Percentiles rank a stretch among this genome's conserved stretches.
These are phyloP conservation scores for Podabrus alpinus DNA, from an alignment of 2,888 invertebrate species.

Conservation along the genomic window DNA sequence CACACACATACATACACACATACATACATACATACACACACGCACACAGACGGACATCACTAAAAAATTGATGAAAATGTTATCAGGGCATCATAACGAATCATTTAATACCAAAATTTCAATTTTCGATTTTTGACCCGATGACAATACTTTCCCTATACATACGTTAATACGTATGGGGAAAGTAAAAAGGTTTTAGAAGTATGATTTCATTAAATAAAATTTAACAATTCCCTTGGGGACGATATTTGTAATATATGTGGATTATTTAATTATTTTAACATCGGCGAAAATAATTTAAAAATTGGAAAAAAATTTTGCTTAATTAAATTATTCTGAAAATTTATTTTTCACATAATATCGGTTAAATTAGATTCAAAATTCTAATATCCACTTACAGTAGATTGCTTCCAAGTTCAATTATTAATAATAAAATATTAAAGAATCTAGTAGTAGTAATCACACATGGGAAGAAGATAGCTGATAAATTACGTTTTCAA, in stretches of 20 bases:
- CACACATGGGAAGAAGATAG: conserved; percentile 9
- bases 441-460: conserved; percentile 7
- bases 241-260: too few species aligned
- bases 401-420: conserved; percentile 1
- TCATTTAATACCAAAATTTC: too few species aligned
- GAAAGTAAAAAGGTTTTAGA: too few species aligned
- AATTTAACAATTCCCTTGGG: neutral
- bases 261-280: neutral
- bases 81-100: too few species aligned
- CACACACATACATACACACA: too few species aligned
- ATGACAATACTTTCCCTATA: too few species aligned
- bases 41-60: too few species aligned
- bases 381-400: neutral
- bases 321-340: neutral
- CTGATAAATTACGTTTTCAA: conserved; percentile 16
- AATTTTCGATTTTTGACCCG: too few species aligned
- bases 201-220: neutral
- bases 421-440: conserved; percentile 15
- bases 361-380: neutral
- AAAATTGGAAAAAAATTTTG: neutral
- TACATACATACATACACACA: too few species aligned
- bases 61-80: too few species aligned
- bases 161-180: too few species aligned
- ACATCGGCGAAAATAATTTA: neutral
- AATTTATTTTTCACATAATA: neutral